Base-by-base conservation (phyloP, 2,888 invertebrate species). In the Calliscelio sp. region DNA sequence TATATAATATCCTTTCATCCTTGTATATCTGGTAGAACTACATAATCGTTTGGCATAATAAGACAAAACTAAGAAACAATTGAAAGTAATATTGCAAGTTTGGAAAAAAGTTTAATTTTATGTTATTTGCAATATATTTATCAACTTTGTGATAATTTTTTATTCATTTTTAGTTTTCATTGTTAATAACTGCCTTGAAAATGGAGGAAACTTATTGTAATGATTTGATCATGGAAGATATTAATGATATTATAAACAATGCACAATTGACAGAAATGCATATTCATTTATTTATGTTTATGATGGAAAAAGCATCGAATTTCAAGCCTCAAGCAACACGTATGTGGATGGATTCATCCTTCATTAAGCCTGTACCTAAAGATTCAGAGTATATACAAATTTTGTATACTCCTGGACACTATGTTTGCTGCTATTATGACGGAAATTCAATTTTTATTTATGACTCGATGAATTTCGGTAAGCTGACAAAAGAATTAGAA, bases 341-440 rank as follows among this genome's bases (percentile, higher is more conserved):
- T 16, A 71, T 71, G 16, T 71, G 71, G 71, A 20, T 16, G n/a
- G 44, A 57, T 25, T 22, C 57, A n/a, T n/a, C n/a, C n/a, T n/a
- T n/a, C 3, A 11, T 90, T 90, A 80, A 24, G 5, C 11, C n/a
- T 46, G 71, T 71, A 14, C 59, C 32, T 32, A 2, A 20, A 59
- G 24, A 46, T 46, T 0, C 4, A 16, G 73, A 73, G 8, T 61
- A 73, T 51, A 24, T 73, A 25, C 73, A 73, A 51, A 73, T 61
- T 25, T 35, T 73, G 10, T 61, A 73, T 35, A 38, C 55, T n/a
- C 49, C 61, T 14, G 51, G 61, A 0, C 74, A 74, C 46, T 74
- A 32, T 24, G 57, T 44, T 14, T 57, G 44, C 7, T 44, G 41
- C 11, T 71, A 71, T 46, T 71, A 71, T 57, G 71, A 74, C 16